Evolutionary conservation across 2,888 invertebrate genomes (phyloP), one percentile per base, ranked within the genome.

Genomic region (Agonopterix alstromeriana): DNA sequence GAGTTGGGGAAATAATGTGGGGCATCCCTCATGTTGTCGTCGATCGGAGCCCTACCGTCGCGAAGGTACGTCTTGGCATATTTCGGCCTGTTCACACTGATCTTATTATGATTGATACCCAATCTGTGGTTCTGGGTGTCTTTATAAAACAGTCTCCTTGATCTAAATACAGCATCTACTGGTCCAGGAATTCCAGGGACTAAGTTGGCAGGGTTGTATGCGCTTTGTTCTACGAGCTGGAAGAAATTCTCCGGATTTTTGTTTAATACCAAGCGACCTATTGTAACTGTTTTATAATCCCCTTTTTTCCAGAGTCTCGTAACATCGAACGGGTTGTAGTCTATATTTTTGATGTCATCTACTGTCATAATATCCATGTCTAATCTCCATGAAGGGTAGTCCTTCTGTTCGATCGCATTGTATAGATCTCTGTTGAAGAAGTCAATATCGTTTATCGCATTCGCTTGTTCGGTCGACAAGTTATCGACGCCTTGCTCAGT

Each of bases 401-500:
- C 80, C 51, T 92, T 93, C 14, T 87, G 87, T 8, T 92, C 92
- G 53, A 98, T 97, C n/a, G 95, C 92, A 76, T 98, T 96, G 80
- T 94, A 97, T 45, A 77, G 52, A 83, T 98, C 97, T 51, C 94
- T 91, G 49, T 93, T 93, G 35, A 91, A 90, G 70, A 97, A 97
- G 81, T 98, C 97, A 0, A 96, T 95, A 79, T 97, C 95, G 12
- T 81, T 70, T 35, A 97, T 78, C 43, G 91, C 79, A 0, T 65
- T 87, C 0, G 95, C 95, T 67, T 90, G 89, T 1, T 92, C 89
- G 0, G 90, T 86, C 17, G 90, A 80, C 44, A 98, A 70, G 74
- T 94, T 94, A 70, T 93, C 93, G 56, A 97, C 93, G 7, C 95
- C 95, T 81, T 97, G 95, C 73, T 97, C 92, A 1, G 96, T 94